A percentile compares a stretch with the other conserved stretches of the same genome.
Evolutionary conservation across 2,797 vertebrate genomes (phyloP).

Genomic region (Sebastolobus altivelis): DNA sequence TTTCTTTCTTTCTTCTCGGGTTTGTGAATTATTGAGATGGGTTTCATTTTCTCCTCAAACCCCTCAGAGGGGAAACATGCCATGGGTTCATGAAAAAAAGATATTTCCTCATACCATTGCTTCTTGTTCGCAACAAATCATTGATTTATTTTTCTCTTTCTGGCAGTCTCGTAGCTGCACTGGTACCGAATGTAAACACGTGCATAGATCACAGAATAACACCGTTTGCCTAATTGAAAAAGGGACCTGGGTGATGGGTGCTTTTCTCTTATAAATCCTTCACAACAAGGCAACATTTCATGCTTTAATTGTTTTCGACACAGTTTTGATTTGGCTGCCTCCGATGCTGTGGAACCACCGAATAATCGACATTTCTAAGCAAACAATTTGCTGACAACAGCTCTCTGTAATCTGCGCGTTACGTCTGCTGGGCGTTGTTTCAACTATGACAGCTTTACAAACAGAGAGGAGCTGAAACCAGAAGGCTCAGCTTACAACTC

Average conservation of each 20-base stretch:
- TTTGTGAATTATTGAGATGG: constrained; percentile 73
- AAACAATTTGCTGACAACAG: constrained; percentile 73
- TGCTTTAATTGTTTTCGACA: constrained; percentile 71
- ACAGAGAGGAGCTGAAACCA: constrained; percentile 65
- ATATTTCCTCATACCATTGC: constrained; percentile 36
- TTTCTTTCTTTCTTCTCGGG: constrained; percentile 24
- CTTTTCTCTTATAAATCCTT: constrained; percentile 58
- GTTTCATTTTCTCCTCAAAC: constrained; percentile 65
- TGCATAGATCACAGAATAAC: constrained; percentile 35
- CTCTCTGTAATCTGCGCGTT: constrained; percentile 63
- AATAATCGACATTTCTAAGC: constrained; percentile 68
- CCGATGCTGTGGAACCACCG: constrained; percentile 26
- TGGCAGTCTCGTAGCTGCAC: not conserved
- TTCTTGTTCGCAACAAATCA: constrained; percentile 48
- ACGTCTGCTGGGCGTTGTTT: constrained; percentile 63
- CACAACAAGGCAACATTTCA: constrained; percentile 51
- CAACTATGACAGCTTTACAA: constrained; percentile 69
- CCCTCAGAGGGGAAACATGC: constrained; percentile 57
- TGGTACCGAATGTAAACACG: constrained; percentile 24
- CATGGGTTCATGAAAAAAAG: constrained; percentile 70
- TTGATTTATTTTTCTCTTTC: constrained; percentile 25
- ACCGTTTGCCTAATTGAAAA: constrained; percentile 44
- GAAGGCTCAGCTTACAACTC: constrained; percentile 61
- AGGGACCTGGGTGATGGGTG: constrained; percentile 37
- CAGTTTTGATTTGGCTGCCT: constrained; percentile 67